Evolutionary conservation across 2,797 vertebrate genomes (phyloP), one percentile per base, ranked within the genome.

Genomic region (Lindbergichthys nudifrons): DNA sequence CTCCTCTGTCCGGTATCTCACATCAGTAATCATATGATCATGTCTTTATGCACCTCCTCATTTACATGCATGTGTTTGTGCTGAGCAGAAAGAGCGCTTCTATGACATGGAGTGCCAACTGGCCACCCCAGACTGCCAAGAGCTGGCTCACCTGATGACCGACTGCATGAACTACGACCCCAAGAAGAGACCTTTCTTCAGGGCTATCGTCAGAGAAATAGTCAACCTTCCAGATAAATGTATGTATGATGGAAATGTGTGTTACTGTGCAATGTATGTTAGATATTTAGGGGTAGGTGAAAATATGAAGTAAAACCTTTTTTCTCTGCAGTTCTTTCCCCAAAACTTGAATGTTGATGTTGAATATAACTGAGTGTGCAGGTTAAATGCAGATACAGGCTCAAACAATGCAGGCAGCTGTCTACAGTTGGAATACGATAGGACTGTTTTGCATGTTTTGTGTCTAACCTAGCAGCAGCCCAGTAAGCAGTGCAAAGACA

Each of bases 81-180:
- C 76, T 56, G 91, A 93, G 75, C 94, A 99, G 98, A 99, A 98
- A 87, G 97, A 99, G 89, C 92, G 96, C 57, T 99, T 99, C 92
- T 99, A 99, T 0, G 94, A 96, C 66, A 96, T 94, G 0, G 94
- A 95, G 59, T 97, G 95, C 48, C 94, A 96, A 69, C 90, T 99
- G 81, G 95, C 95, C 26, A 97, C 96, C 0, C 97, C 97, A 0
- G 97, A 97, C 3, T 99, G 96, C 89, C 95, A 88, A 79, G 98
- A 99, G 73, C 94, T 99, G 57, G 98, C 97, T 10, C 94, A 97
- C 43, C 95, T 99, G 71, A 99, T 99, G 96, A 98, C 96, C 41
- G 94, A 96, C 88, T 99, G 98, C 93, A 99, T 99, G 98, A 97
- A 96, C 94, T 99, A 99, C 0, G 97, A 99, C 87, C 95, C 97